Base-by-base conservation (phyloP, 2,797 vertebrate species). In the Stomatorhinus walkeri region DNA sequence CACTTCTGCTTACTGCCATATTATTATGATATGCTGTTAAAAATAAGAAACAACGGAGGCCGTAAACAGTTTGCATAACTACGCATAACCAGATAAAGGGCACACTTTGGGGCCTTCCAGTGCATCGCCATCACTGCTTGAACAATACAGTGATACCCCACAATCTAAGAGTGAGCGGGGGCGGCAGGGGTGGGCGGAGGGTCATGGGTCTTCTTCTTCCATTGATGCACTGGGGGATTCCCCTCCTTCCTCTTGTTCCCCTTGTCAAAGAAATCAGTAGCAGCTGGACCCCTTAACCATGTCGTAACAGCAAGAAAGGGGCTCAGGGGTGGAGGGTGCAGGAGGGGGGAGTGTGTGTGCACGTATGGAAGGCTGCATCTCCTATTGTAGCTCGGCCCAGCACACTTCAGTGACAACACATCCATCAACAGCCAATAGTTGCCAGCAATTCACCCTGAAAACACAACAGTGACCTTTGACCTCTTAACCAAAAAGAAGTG, bases 361-460 rank as follows among this genome's bases (percentile, higher is more conserved):
- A 92, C 93, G 94, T 91, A 92, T 90, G 94, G 93, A 94, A 91
- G 93, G 92, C 94, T 94, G 94, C 93, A 94, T 95, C 95, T 95
- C 93, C 95, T 94, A 94, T 94, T 94, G 94, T 93, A 94, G 94
- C 95, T 93, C 92, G 89, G 93, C 88, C 94, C 95, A 90, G 94
- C 95, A 96, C 96, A 95, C 95, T 96, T 96, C 94, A 95, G 94
- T 92, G 94, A 96, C 96, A 95, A 95, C 93, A 95, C 95, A 96
- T 96, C 96, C 93, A 96, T 96, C 95, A 96, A 96, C 96, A 95
- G 95, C 94, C 95, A 96, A 96, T 96, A 96, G 95, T 95, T 92
- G 94, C 95, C 92, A 95, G 94, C 95, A 96, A 95, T 95, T 96
- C 96, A 96, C 95, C 95, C 95, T 96, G 95, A 95, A 96, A 96